phyloP scores from a whole-genome alignment of 2,113 vertebrate genomes.

The Hystrix cristata region DNA sequence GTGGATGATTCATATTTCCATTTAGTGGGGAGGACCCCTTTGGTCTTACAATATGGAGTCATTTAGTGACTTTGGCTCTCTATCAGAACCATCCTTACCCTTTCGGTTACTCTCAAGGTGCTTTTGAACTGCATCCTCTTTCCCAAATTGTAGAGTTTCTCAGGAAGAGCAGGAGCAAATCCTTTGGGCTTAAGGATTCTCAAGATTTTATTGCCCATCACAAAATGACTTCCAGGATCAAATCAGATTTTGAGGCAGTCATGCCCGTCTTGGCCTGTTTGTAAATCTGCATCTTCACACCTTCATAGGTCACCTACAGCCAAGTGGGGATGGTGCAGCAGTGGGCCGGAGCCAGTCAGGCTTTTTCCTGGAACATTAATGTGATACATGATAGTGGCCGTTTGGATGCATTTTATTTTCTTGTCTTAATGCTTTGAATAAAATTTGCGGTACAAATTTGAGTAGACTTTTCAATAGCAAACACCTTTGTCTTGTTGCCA shows the following conservation, averaged over 20 bases:
- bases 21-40: constrained; percentile 93
- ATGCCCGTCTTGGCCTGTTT: constrained; percentile 96
- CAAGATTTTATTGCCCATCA: background rate
- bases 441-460: background rate
- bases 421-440: constrained; percentile 16
- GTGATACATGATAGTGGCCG: background rate
- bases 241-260: constrained; percentile 85
- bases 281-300: constrained; percentile 97
- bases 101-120: constrained; percentile 96
- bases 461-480: background rate
- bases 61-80: constrained; percentile 95
- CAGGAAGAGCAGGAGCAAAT: constrained; percentile 93
- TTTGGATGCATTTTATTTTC: background rate
- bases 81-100: constrained; percentile 95
- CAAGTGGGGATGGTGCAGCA: background rate
- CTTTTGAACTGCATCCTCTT: constrained; percentile 94
- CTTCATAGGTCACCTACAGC: constrained; percentile 93
- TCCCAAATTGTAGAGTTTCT: constrained; percentile 89
- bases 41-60: constrained; percentile 95
- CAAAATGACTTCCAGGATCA: background rate
- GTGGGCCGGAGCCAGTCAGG: background rate
- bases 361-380: background rate
- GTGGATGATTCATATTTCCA: constrained; percentile 95
- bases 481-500: background rate
- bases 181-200: constrained; percentile 91